Conservation (phyloP, 2,797 vertebrate species). For the Ctenosaura bakeri region DNA sequence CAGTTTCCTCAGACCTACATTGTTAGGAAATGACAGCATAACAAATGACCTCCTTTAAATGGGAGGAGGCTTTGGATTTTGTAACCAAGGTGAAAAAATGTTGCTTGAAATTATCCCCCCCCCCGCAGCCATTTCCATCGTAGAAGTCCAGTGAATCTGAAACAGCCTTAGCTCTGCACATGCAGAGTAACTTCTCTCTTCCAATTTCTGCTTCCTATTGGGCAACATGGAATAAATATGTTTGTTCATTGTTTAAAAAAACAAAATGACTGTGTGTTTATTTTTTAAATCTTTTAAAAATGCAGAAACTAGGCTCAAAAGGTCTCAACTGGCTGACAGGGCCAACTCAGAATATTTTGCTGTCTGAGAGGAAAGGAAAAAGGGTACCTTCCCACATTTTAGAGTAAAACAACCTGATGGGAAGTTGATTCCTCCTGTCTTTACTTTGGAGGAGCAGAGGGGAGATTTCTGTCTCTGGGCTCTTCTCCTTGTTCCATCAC, state of each 20-base stretch:
- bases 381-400: not conserved
- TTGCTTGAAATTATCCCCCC: not conserved
- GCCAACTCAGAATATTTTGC: not conserved
- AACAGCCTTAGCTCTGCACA: not conserved
- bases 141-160: not conserved
- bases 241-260: not conserved
- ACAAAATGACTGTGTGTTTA: not conserved
- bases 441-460: not conserved
- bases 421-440: not conserved
- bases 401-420: not conserved
- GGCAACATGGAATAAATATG: not conserved
- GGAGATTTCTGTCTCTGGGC: not conserved
- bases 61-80: slow-evolving; percentile 14
- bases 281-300: too few species aligned
- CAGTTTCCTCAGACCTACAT: not conserved
- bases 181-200: not conserved
- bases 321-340: not conserved
- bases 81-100: not conserved
- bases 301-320: not conserved
- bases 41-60: slow-evolving; percentile 10
- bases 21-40: slow-evolving; percentile 24
- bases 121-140: not conserved
- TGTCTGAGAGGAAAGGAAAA: not conserved
- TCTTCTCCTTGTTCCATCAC: not conserved
- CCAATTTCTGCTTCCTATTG: not conserved